Conservation (phyloP, 1,140 invertebrate species). For the Drosophila simulans region DNA sequence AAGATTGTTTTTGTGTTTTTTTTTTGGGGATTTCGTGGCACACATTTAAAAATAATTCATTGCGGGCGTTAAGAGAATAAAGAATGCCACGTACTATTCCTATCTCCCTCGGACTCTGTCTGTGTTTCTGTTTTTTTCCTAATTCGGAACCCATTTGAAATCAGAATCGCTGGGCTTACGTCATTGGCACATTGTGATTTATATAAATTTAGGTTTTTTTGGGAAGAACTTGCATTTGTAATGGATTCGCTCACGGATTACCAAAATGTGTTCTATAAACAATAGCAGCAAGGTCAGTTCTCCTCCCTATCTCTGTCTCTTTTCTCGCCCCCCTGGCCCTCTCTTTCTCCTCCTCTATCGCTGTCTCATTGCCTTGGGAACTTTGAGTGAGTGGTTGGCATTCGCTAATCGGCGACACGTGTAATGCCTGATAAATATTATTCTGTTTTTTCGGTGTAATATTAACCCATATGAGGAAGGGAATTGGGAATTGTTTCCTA, state of each 20-base stretch:
- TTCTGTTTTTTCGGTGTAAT: slow-evolving; percentile 19
- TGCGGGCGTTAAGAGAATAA: slow-evolving; percentile 27
- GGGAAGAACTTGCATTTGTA: slow-evolving; percentile 57
- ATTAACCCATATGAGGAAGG: not conserved
- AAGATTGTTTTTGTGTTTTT: slow-evolving; percentile 8
- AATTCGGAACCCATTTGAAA: slow-evolving; percentile 15
- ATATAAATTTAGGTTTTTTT: slow-evolving; percentile 37
- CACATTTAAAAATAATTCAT: slow-evolving; percentile 52
- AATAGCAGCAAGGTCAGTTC: slow-evolving; percentile 59
- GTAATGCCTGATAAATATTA: slow-evolving; percentile 59
- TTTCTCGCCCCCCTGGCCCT: slow-evolving; percentile 2
- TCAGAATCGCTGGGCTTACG: slow-evolving; percentile 41
- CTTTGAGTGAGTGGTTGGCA: slow-evolving; percentile 21
- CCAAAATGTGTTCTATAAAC: slow-evolving; percentile 52
- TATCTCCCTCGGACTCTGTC: slow-evolving; percentile 8
- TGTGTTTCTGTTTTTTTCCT: slow-evolving; percentile 28
- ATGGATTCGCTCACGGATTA: slow-evolving; percentile 44
- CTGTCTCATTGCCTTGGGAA: slow-evolving; percentile 22
- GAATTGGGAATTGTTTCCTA: not conserved
- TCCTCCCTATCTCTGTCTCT: slow-evolving; percentile 1
- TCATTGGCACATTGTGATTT: slow-evolving; percentile 40
- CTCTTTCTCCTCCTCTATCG: slow-evolving; percentile 10
- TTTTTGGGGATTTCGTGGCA: slow-evolving; percentile 45
- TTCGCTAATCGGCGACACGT: slow-evolving; percentile 71
- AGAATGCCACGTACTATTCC: slow-evolving; percentile 12